phyloP scores from a whole-genome alignment of 2,113 vertebrate genomes.

The Catharus bicknelli region DNA sequence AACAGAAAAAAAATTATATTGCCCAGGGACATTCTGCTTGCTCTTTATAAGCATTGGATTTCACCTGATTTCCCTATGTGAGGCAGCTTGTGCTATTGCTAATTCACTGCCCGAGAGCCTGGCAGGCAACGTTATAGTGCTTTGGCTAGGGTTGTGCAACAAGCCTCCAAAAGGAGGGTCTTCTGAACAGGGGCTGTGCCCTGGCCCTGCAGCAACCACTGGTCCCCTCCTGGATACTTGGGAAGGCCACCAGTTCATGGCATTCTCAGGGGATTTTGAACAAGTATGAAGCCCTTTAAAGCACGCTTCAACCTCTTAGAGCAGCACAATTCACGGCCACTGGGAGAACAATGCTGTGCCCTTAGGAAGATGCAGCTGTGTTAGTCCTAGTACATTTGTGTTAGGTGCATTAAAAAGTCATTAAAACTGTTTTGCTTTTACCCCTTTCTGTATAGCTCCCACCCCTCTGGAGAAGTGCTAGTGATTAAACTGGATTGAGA shows the following conservation, averaged over 20 bases:
- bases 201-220: not conserved
- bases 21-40: not conserved
- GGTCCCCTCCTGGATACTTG: fast-evolving
- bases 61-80: not conserved
- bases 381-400: not conserved
- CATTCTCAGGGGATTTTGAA: not conserved
- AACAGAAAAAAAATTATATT: not conserved
- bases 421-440: not conserved
- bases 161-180: not conserved
- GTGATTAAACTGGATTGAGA: not conserved
- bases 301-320: not conserved
- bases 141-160: not conserved
- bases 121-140: not conserved
- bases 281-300: not conserved
- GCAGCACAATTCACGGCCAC: fast-evolving
- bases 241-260: not conserved
- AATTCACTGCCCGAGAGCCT: not conserved
- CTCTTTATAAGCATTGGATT: not conserved
- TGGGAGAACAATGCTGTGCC: not conserved
- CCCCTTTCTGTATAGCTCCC: not conserved
- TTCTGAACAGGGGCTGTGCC: not conserved
- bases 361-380: not conserved
- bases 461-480: not conserved
- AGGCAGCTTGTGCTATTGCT: not conserved
- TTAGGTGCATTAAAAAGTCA: not conserved